Conservation (phyloP, 2,113 vertebrate species). For the Cinclus cinclus region DNA sequence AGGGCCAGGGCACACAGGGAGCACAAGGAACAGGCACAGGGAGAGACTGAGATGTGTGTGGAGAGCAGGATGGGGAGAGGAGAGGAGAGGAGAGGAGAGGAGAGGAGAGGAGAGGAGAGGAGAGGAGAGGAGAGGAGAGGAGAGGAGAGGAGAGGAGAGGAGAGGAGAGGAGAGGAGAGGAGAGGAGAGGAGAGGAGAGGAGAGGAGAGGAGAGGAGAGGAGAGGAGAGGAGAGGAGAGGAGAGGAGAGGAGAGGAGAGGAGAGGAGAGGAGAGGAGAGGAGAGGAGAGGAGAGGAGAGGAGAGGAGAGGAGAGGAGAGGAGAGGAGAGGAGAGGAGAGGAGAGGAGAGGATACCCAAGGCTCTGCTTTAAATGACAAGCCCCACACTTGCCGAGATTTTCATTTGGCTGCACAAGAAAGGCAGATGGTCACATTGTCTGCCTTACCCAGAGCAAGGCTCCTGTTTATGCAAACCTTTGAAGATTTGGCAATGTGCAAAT, state of each 20-base stretch:
- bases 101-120: background rate
- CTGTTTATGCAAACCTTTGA: slow-evolving; percentile 5
- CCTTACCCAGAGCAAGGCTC: slow-evolving; percentile 1
- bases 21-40: too few species aligned
- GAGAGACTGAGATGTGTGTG: too few species aligned
- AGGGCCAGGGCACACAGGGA: too few species aligned
- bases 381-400: background rate
- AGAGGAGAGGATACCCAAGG: background rate
- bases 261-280: background rate
- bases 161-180: background rate
- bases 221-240: background rate
- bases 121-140: background rate
- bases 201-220: background rate
- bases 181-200: background rate
- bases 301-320: background rate
- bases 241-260: background rate
- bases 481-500: slow-evolving; percentile 3
- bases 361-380: background rate
- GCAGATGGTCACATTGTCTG: slow-evolving; percentile 22
- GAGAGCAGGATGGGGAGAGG: background rate
- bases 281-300: background rate
- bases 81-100: background rate
- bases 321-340: background rate
- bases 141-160: background rate
- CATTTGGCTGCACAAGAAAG: slow-evolving; percentile 36